Base-by-base conservation (phyloP, 1,140 invertebrate species). In the Phymorhynchus buccinoides region DNA sequence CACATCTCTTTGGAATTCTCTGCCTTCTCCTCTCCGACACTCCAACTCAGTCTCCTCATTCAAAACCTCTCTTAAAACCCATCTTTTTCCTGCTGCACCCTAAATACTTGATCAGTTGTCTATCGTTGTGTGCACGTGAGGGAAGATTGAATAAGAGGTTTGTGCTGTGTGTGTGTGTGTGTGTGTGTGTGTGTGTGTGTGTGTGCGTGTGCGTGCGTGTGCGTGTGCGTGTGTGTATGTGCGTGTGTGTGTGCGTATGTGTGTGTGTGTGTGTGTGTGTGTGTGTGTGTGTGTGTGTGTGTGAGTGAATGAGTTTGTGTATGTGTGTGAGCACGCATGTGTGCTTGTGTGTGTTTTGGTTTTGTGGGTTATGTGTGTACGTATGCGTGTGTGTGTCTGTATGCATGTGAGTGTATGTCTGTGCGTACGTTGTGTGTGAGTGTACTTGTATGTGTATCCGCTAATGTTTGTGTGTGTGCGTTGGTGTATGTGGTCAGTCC, bases 401-500 rank as follows among this genome's bases (percentile, higher is more conserved):
- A 30, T 37, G n/a, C 22, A 9, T 73, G 4, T 73, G 32, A 35
- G 32, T 73, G 4, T 35, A 9, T 75, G 18, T 18, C 4, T 75
- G 71, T 41, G 71, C 37, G 32, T 37, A 35, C 18, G 35, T n/a
- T 7, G 73, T 41, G 73, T 42, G 37, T 41, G 73, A 41, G 73
- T 4, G 73, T 82, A 56, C 39, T 52, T 82, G 35, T 68, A 56
- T 68, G 56, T 62, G 52, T 82, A 18, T 42, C n/a, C 18, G 35
- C 16, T 32, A 18, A 18, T 52, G 35, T 66, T 52, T 82, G 80
- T 68, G 80, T 62, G 52, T 37, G 27, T 42, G 39, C 16, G 80
- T 42, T 32, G 35, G 41, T 68, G 52, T 82, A n/a, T 37, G 78
- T 48, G 78, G n/a, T n/a, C n/a, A n/a, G n/a, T n/a, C n/a, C n/a